A percentile compares a stretch with the other conserved stretches of the same genome.
phyloP scores from a whole-genome alignment of 2,797 vertebrate species.

The Malurus leucopterus region DNA sequence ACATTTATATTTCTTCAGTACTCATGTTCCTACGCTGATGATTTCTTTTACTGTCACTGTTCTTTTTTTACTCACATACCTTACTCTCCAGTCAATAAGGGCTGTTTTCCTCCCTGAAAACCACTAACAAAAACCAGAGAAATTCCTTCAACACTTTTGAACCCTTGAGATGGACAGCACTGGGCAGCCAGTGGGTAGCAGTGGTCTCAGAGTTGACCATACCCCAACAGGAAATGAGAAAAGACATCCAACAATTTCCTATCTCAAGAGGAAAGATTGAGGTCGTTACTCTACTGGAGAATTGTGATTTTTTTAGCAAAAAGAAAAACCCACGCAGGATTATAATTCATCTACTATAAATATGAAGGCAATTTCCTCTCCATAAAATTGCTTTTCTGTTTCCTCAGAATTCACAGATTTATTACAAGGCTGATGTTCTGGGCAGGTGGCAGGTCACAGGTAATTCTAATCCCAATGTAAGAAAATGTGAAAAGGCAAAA shows the following conservation, averaged over 20 bases:
- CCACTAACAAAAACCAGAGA: background rate
- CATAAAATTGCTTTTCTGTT: conserved; percentile 7
- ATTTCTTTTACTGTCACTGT: background rate
- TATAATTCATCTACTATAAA: conserved; percentile 18
- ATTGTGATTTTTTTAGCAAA: background rate
- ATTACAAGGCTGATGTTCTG: background rate
- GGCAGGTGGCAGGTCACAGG: background rate
- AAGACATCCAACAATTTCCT: background rate
- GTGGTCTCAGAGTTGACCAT: background rate
- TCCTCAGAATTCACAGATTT: background rate
- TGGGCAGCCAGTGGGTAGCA: background rate
- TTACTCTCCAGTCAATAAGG: background rate
- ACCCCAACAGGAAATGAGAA: background rate
- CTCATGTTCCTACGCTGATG: background rate
- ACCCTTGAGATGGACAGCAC: background rate
- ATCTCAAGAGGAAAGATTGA: background rate
- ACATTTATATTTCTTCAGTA: background rate
- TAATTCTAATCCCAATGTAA: conserved; percentile 13
- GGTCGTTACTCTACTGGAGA: background rate
- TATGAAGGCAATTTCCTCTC: conserved; percentile 13
- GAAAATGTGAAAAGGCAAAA: background rate
- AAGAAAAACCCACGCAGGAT: background rate
- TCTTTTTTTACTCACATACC: background rate
- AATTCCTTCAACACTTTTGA: background rate
- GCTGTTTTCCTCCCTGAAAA: background rate